A percentile compares a stretch with the other conserved stretches of the same genome.
These are phyloP conservation scores for Leucophenga maculata DNA, from an alignment of 2,888 invertebrate species.

Conservation along the genomic window DNA sequence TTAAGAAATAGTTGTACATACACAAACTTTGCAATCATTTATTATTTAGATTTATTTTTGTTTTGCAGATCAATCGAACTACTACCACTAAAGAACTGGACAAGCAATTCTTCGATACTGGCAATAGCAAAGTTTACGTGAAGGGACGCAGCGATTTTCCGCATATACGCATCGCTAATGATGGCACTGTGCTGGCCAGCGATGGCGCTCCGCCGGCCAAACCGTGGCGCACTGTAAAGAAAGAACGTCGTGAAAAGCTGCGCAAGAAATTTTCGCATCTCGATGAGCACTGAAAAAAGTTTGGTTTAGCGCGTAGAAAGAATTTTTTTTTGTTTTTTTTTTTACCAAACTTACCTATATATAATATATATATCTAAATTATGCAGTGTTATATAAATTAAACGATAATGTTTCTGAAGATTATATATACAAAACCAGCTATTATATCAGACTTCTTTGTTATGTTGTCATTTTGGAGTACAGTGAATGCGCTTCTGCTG, in stretches of 20 bases:
- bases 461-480: too few relatives aligned
- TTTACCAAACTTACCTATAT: too few relatives aligned
- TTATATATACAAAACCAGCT: too few relatives aligned
- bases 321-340: conserved; percentile 17
- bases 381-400: conserved; percentile 27
- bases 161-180: conserved; percentile 62
- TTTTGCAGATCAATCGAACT: conserved; percentile 64
- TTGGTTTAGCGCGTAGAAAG: neutral
- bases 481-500: too few relatives aligned
- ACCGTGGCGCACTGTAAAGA: conserved; percentile 90
- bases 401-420: neutral
- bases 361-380: neutral
- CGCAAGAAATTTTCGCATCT: conserved; percentile 87
- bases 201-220: conserved; percentile 71
- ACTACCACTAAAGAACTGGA: conserved; percentile 76
- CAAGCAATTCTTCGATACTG: conserved; percentile 75
- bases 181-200: conserved; percentile 48
- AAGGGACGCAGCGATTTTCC: conserved; percentile 71
- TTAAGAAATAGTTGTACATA: too few relatives aligned
- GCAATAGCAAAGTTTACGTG: conserved; percentile 67
- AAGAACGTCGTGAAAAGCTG: conserved; percentile 93
- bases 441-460: too few relatives aligned
- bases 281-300: conserved; percentile 79
- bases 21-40: too few relatives aligned
- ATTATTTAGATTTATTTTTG: neutral